Evolutionary conservation across 2,113 vertebrate species (phyloP), one percentile per base, ranked within the genome.

Genomic region (Circaetus gallicus): DNA sequence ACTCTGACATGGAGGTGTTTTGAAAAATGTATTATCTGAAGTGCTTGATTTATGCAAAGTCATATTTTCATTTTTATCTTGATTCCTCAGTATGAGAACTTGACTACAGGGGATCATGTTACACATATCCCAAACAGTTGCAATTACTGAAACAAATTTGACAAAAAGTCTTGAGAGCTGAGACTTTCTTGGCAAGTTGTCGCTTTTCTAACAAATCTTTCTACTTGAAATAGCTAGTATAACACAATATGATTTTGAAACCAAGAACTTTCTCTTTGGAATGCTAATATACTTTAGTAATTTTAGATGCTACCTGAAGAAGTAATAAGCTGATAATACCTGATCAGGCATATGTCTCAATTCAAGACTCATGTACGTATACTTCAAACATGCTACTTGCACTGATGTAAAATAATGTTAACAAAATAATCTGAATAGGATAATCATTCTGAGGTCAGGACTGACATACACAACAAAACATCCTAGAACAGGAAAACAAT

Each of bases 141-240:
- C 67, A 89, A 42, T 86, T 82, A 28, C 88, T 95, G 89, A 91
- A 91, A 69, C 43, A 72, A 63, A 85, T 94, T 70, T 95, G 77
- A 73, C 74, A 92, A 28, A 28, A 53, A 53, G 76, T 80, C 67
- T 95, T 93, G 80, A 90, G 89, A 93, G 42, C 52, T 84, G 86
- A 96, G 83, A 63, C 73, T 94, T 91, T 73, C 69, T 93, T 96
- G 83, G 90, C 86, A 95, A 96, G 49, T 94, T 97, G 93, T 97
- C 90, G 77, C 65, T 93, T 95, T 50, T 53, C 43, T 89, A 94
- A 56, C 79, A 91, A 50, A 52, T 78, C 62, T 85, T 83, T 89
- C n/a, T 77, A 11, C 70, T 87, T 82, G 90, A 94, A 94, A 86
- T 92, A 86, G 82, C 84, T 95, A 16, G 12, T 83, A 16, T 63